Base-by-base conservation (phyloP, 2,888 invertebrate genomes). In the Phalera bucephala region DNA sequence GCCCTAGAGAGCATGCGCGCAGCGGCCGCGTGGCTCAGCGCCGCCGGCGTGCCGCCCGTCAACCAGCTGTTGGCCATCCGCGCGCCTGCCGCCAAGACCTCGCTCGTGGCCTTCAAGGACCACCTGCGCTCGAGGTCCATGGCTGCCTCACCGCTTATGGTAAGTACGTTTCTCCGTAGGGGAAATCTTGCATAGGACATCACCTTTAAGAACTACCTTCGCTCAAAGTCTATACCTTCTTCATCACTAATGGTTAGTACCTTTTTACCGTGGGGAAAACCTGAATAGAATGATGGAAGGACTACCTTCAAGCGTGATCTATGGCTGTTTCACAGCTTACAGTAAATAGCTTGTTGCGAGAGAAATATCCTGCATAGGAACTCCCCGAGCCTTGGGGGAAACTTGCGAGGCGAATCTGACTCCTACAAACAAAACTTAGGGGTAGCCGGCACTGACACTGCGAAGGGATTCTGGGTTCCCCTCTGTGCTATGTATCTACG, bases 11-110 rank as follows among this genome's bases (percentile, higher is more conserved):
- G 95, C 53, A 86, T 98, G 61, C 92, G 94, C 5, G 93, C 93
- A 35, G 95, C 98, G 39, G 94, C 97, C 0, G 92, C 92, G 29
- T 98, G 98, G 98, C 91, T 98, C 13, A 93, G 96, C 56, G 93
- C 93, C 0, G 85, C 82, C 1, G 83, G 80, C 0, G 61, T 79
- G 1, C 61, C 86, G 31, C 85, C 85, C 1, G 71, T 63, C n/a
- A 50, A 39, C 0, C 64, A 74, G 14, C 67, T 88, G 46, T 62
- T 75, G 21, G 72, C 80, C 1, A 93, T 95, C 9, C 85, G 97
- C 5, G 95, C 96, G 0, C 93, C 93, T 8, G 94, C 95, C 11
- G 93, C 97, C 8, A 90, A 93, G 41, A 92, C 92, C 49, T 95
- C 97, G 1, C 88, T 97, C 17, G 92, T 93, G 36, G 92, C 95